Evolutionary conservation across 2,797 vertebrate species (phyloP).

Genomic region (Halcyon leucocephala): DNA sequence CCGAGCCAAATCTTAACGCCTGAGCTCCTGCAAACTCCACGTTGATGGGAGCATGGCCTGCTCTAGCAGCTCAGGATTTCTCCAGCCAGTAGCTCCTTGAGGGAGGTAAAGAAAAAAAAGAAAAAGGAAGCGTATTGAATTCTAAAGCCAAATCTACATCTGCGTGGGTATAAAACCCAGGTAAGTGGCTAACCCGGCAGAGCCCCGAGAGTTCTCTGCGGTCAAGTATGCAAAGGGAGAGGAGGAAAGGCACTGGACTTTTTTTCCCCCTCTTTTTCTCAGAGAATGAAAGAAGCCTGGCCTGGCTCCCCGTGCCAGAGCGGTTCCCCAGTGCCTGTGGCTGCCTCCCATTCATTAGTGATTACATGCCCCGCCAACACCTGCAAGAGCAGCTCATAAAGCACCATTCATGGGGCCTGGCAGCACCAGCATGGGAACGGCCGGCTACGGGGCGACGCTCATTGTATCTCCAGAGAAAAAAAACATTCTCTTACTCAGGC

Average conservation of each 20-base stretch:
- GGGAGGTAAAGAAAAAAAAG: not conserved
- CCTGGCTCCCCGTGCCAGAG: slow-evolving; percentile 75
- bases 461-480: slow-evolving; percentile 86
- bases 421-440: slow-evolving; percentile 84
- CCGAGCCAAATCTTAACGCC: not conserved
- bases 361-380: slow-evolving; percentile 82
- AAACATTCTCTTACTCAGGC: slow-evolving; percentile 81
- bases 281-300: slow-evolving; percentile 57
- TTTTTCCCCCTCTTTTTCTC: slow-evolving; percentile 55
- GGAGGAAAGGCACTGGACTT: not conserved
- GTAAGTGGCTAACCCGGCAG: not conserved
- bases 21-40: not conserved
- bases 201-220: not conserved
- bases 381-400: slow-evolving; percentile 83
- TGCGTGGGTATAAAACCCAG: fast-evolving
- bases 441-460: slow-evolving; percentile 75
- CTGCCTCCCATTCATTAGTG: slow-evolving; percentile 77
- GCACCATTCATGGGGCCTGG: slow-evolving; percentile 84
- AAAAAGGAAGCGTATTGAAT: not conserved
- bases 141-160: not conserved
- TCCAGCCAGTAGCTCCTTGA: not conserved
- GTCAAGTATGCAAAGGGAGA: not conserved
- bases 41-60: fast-evolving
- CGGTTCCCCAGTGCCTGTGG: slow-evolving; percentile 70
- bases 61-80: not conserved